Conservation (phyloP, 1,140 invertebrate genomes). For the Psix sp. region DNA sequence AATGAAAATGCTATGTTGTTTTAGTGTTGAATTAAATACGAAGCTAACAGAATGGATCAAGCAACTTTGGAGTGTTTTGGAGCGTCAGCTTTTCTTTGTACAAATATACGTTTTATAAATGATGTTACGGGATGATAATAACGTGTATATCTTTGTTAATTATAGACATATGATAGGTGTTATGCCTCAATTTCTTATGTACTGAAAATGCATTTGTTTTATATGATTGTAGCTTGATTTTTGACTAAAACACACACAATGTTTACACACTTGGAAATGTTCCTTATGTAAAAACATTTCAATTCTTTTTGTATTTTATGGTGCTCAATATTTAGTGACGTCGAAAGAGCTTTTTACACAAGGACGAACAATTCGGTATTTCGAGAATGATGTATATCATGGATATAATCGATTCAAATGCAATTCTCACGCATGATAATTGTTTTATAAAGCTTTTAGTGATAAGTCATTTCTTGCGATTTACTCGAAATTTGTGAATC, state of each 20-base stretch:
- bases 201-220: slow-evolving; percentile 12
- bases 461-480: too few relatives aligned
- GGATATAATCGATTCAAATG: slow-evolving; percentile 22
- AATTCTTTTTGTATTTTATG: slow-evolving; percentile 37
- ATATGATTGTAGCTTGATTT: neutral
- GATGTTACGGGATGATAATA: slow-evolving; percentile 30
- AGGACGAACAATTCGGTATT: too few relatives aligned
- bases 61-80: slow-evolving; percentile 4
- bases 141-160: slow-evolving; percentile 42
- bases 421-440: slow-evolving; percentile 13
- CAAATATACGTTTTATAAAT: slow-evolving; percentile 51
- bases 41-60: slow-evolving; percentile 8
- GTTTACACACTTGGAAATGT: slow-evolving; percentile 1
- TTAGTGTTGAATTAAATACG: slow-evolving; percentile 17
- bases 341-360: slow-evolving; percentile 27
- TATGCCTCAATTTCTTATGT: slow-evolving; percentile 43
- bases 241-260: neutral
- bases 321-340: slow-evolving; percentile 36
- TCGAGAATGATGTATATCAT: slow-evolving; percentile 22
- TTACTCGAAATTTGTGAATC: too few relatives aligned
- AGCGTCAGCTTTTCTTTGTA: slow-evolving; percentile 27
- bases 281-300: slow-evolving; percentile 28
- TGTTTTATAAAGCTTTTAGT: slow-evolving; percentile 28
- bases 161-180: slow-evolving; percentile 31
- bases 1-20: slow-evolving; percentile 12